Conservation (phyloP, 2,797 vertebrate genomes). For the Myripristis murdjan region DNA sequence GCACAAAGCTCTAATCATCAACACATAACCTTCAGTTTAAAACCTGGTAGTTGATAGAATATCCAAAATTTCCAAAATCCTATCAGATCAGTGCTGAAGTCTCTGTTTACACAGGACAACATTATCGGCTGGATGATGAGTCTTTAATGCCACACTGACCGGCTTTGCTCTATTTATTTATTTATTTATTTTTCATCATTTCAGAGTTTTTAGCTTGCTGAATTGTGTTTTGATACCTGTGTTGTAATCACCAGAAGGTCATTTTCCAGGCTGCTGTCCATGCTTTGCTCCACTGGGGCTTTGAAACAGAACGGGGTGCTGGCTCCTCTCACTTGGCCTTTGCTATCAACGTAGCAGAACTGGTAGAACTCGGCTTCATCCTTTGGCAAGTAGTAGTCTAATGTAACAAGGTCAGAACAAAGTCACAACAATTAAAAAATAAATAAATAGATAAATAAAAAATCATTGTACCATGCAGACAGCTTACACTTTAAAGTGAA, state of each 20-base stretch:
- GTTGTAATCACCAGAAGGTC: constrained; percentile 92
- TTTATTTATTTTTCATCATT: background rate
- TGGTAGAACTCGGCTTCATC: constrained; percentile 93
- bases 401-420: background rate
- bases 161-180: background rate
- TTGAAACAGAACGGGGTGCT: constrained; percentile 93
- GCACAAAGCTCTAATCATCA: background rate
- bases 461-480: background rate
- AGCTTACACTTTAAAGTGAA: constrained; percentile 1
- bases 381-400: constrained; percentile 94
- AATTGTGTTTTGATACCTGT: constrained; percentile 82
- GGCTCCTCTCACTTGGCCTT: constrained; percentile 88
- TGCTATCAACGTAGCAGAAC: constrained; percentile 93
- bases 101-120: background rate
- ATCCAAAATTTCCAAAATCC: background rate
- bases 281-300: constrained; percentile 66
- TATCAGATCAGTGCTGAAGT: background rate
- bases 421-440: constrained; percentile 38
- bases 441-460: no score
- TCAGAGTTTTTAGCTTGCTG: background rate
- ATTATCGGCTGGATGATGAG: background rate
- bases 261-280: constrained; percentile 77
- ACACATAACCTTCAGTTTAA: background rate
- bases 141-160: background rate
- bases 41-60: background rate